Evolutionary conservation across 2,888 invertebrate species (phyloP), one percentile per base, ranked within the genome.

Genomic region (Rotaria socialis): DNA sequence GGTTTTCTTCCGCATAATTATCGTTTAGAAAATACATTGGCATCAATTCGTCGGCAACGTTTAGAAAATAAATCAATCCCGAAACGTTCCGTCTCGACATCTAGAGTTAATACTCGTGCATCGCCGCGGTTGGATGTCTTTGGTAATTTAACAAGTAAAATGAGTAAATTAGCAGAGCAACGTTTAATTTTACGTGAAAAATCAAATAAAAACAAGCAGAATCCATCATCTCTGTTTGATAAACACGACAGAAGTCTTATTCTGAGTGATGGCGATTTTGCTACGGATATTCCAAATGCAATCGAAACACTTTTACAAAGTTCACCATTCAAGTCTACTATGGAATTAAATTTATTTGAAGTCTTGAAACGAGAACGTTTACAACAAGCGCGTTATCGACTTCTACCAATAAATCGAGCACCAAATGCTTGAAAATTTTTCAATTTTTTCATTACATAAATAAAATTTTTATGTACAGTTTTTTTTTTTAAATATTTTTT

Each of bases 281-380:
- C 47, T 8, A 47, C 22, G 4, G 80, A 80, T 41, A 80, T 80
- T 11, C 80, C 80, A 2, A 80, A 80, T 80, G 24, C 80, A n/a
- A 16, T 80, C 19, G 80, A 80, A n/a, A 7, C n/a, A 24, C 2
- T 80, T 47, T 11, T 47, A n/a, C n/a, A 80, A n/a, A 27, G 19
- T 67, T 4, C 19, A 7, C 2, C 19, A 24, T 6, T 35, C 47
- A 43, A 80, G 47, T 0, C 47, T 24, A 47, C 11, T 8, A n/a
- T 47, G n/a, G 80, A 80, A 80, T 4, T 43, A 47, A 24, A 80
- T 47, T 10, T 80, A 47, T n/a, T 80, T 24, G 80, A 80, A 80
- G n/a, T n/a, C 11, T 80, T 80, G n/a, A 43, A 47, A n/a, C 43
- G 47, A 80, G 43, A 80, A 80, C 80, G 80, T 47, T n/a, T 24